A percentile compares a stretch with the other conserved stretches of the same genome.
Evolutionary conservation across 2,797 vertebrate genomes (phyloP).

Genomic region (Epinephelus malabaricus): DNA sequence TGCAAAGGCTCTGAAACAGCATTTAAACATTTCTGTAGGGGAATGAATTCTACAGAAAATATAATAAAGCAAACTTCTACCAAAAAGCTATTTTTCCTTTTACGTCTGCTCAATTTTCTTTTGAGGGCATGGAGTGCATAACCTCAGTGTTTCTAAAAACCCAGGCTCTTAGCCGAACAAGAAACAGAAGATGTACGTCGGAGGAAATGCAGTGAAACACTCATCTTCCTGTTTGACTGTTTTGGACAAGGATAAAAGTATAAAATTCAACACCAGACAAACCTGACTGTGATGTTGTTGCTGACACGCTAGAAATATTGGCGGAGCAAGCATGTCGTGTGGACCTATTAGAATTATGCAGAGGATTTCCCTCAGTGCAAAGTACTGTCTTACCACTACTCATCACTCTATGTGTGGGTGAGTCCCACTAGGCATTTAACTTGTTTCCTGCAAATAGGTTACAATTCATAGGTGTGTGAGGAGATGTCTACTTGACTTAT

Average conservation of each 20-base stretch:
- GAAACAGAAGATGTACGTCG: not conserved
- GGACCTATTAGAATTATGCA: constrained; percentile 44
- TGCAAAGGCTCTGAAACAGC: not conserved
- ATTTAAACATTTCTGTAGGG: not conserved
- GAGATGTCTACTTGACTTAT: constrained; percentile 71
- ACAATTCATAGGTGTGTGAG: constrained; percentile 68
- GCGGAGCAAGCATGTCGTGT: constrained; percentile 26
- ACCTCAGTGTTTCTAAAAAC: constrained; percentile 20
- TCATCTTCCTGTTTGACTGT: not conserved
- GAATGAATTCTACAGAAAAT: not conserved
- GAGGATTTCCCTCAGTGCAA: constrained; percentile 47
- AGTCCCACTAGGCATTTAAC: constrained; percentile 58
- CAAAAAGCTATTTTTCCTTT: not conserved
- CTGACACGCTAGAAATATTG: constrained; percentile 44
- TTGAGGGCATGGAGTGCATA: not conserved
- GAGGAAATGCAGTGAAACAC: not conserved
- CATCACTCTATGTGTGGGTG: constrained; percentile 61
- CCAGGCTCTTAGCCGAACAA: not conserved
- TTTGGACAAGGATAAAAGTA: constrained; percentile 34
- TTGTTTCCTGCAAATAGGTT: constrained; percentile 70
- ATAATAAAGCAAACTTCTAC: not conserved
- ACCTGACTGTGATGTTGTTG: constrained; percentile 20
- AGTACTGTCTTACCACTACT: constrained; percentile 45
- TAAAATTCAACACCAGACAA: constrained; percentile 12
- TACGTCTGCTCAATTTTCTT: not conserved